phyloP scores from a whole-genome alignment of 2,113 vertebrate species.

The Vidua macroura region DNA sequence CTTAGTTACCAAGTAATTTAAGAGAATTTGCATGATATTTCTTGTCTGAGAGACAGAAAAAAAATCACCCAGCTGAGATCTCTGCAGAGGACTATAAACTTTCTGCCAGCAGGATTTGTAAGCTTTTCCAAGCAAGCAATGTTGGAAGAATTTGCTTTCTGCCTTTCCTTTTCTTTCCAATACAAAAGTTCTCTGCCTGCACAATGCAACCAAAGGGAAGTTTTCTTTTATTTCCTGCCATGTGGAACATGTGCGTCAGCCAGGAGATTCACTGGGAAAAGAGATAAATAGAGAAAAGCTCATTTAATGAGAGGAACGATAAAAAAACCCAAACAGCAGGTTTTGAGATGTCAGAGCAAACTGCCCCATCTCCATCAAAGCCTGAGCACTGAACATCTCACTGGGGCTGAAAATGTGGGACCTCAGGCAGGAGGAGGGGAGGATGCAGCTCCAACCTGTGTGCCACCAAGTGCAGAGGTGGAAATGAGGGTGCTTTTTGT shows the following conservation, averaged over 20 bases:
- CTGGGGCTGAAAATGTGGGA: neutral
- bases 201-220: neutral
- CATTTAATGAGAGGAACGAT: neutral
- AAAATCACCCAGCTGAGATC: slow-evolving; percentile 16
- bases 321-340: neutral
- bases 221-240: neutral
- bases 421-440: neutral
- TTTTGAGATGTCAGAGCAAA: neutral
- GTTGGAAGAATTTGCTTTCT: neutral
- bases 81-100: slow-evolving; percentile 22
- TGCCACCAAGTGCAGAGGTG: neutral
- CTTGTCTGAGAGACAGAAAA: slow-evolving; percentile 16
- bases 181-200: neutral
- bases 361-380: neutral
- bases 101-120: neutral
- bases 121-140: neutral
- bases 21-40: slow-evolving; percentile 34
- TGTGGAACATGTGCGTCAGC: neutral
- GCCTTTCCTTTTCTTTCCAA: neutral
- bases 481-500: neutral
- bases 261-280: neutral
- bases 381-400: neutral
- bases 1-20: slow-evolving; percentile 40
- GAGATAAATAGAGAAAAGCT: neutral
- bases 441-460: neutral